Percentiles rank a stretch among this genome's conserved stretches.
Conservation (phyloP, 2,113 vertebrate species). For the Rhadina sibilatrix region DNA sequence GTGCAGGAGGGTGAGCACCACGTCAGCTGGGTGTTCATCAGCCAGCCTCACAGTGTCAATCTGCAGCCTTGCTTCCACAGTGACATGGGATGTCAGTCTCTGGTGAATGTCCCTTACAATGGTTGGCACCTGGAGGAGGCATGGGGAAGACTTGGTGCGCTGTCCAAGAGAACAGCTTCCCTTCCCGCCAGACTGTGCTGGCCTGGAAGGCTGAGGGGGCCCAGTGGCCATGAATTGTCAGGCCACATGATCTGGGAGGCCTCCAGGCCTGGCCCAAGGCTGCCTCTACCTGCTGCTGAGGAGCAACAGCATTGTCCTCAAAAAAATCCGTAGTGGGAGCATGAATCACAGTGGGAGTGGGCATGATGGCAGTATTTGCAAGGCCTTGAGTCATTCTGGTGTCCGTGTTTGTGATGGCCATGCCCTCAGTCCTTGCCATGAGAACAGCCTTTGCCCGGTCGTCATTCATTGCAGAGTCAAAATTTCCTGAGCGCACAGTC, state of each 20-base stretch:
- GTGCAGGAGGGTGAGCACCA: neutral
- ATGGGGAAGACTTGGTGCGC: neutral
- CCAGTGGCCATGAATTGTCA: neutral
- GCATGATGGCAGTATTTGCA: no score
- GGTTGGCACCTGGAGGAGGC: neutral
- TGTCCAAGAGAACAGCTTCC: neutral
- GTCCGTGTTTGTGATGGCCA: no score
- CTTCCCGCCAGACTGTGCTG: accelerated
- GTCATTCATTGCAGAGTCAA: no score
- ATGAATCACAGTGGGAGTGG: no score
- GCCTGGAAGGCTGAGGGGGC: neutral
- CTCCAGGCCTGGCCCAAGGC: no score
- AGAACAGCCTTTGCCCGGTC: no score
- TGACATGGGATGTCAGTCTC: neutral
- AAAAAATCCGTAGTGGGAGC: no score
- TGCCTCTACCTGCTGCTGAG: no score
- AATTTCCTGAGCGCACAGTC: no score
- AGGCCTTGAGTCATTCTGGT: no score
- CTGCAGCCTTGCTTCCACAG: neutral
- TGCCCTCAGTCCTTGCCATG: no score
- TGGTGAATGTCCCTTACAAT: neutral
- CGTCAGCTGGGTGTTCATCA: neutral
- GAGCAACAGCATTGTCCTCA: no score
- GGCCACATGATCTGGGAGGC: neutral
- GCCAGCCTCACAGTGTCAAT: neutral